phyloP scores from a whole-genome alignment of 2,888 invertebrate species.

The Anthrax anthrax region DNA sequence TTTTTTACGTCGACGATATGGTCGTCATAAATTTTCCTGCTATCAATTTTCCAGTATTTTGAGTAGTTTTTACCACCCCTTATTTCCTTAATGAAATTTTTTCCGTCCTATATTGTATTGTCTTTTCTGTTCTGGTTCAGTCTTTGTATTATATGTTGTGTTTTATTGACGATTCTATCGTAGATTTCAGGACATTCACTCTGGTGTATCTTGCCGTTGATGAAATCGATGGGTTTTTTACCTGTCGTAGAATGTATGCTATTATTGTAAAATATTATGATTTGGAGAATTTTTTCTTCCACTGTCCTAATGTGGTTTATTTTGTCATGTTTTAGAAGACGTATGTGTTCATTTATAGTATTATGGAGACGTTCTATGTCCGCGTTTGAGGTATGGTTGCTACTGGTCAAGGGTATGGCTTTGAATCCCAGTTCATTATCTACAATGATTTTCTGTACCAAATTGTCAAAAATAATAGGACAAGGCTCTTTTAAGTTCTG shows the following conservation, averaged over 20 bases:
- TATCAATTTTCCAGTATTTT: constrained; percentile 12
- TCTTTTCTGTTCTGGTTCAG: constrained; percentile 6
- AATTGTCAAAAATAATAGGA: too few relatives aligned
- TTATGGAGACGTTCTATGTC: constrained; percentile 13
- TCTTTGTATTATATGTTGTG: constrained; percentile 8
- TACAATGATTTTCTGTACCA: constrained; percentile 10
- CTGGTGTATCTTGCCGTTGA: constrained; percentile 2
- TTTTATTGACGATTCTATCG: constrained; percentile 1
- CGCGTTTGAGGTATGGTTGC: constrained; percentile 12
- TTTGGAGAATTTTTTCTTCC: constrained; percentile 13
- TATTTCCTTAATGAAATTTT: constrained; percentile 3
- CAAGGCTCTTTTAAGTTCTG: constrained; percentile 1
- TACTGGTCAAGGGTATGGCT: constrained; percentile 12
- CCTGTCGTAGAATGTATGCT: constrained; percentile 10
- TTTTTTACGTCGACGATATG: constrained; percentile 9
- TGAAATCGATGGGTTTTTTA: constrained; percentile 1
- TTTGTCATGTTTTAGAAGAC: constrained; percentile 7
- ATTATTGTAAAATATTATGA: constrained; percentile 14
- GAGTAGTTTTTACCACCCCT: constrained; percentile 12
- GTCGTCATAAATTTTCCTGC: constrained; percentile 9
- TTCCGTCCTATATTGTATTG: background rate
- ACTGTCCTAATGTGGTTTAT: constrained; percentile 10
- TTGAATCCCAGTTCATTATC: constrained; percentile 14
- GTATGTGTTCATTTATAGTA: constrained; percentile 14
- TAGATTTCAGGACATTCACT: constrained; percentile 1